Conservation (phyloP, 2,113 vertebrate genomes). For the Mugil cephalus region DNA sequence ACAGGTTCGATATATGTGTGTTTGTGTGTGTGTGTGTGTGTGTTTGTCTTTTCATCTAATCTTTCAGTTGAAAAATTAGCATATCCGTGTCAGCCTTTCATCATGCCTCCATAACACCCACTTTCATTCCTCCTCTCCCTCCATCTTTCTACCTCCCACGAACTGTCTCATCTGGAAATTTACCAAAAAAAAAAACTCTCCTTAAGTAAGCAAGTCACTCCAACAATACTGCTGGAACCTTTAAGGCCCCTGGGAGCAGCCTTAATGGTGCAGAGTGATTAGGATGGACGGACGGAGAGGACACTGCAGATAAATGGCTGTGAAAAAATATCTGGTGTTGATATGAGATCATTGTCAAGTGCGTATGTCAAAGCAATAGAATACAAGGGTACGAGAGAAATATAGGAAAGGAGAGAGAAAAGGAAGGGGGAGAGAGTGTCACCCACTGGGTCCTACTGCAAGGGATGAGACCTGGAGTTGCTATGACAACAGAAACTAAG, state of each 20-base stretch:
- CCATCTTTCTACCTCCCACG: conserved; percentile 22
- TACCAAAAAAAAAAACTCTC: conserved; percentile 37
- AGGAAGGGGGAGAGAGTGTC: conserved; percentile 6
- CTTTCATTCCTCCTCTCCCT: conserved; percentile 24
- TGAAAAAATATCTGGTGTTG: conserved; percentile 10
- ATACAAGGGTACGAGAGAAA: conserved; percentile 15
- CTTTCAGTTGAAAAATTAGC: background rate
- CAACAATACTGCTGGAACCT: conserved; percentile 50
- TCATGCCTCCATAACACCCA: conserved; percentile 8
- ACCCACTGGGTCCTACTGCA: conserved; percentile 25
- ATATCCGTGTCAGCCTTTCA: conserved; percentile 43
- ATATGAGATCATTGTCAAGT: background rate
- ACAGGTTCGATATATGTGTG: conserved; percentile 84
- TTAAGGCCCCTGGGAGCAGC: conserved; percentile 53
- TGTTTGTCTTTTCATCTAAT: conserved; percentile 36
- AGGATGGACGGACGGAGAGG: conserved; percentile 24
- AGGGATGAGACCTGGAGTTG: conserved; percentile 57
- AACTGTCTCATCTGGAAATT: conserved; percentile 57
- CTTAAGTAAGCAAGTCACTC: conserved; percentile 40
- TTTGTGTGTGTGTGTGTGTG: conserved; percentile 33
- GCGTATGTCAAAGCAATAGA: conserved; percentile 24
- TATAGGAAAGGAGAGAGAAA: conserved; percentile 11
- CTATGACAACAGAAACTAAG: conserved; percentile 69
- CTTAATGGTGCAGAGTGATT: conserved; percentile 50
- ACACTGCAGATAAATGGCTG: conserved; percentile 42